Evolutionary conservation across 2,888 invertebrate genomes (phyloP).

Genomic region (Campoletis raptor): DNA sequence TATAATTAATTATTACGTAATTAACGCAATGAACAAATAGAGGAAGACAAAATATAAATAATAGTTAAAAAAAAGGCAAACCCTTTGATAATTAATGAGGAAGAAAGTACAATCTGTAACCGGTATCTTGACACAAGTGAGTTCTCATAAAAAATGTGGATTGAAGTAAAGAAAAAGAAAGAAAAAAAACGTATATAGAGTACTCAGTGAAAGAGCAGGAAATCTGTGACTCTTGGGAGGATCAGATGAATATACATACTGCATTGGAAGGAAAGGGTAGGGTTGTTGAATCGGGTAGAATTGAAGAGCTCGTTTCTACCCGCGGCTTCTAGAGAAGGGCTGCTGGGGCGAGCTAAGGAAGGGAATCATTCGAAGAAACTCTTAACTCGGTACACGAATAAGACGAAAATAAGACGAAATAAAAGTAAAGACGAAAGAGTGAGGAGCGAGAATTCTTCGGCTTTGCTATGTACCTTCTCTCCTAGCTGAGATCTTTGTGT

Average conservation of each 20-base stretch:
- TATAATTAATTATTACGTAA: background rate
- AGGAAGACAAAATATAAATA: background rate
- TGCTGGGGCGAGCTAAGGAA: constrained; percentile 19
- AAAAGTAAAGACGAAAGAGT: constrained; percentile 18
- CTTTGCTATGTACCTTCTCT: constrained; percentile 26
- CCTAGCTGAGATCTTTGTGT: constrained; percentile 36
- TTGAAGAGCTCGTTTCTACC: constrained; percentile 36
- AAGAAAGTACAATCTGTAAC: background rate
- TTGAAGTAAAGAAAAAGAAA: background rate
- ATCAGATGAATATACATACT: constrained; percentile 13
- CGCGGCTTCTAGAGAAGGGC: constrained; percentile 9
- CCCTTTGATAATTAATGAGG: background rate
- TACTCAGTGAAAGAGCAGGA: constrained; percentile 3
- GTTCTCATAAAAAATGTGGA: constrained; percentile 15
- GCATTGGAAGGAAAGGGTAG: constrained; percentile 9
- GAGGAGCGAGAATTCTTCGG: constrained; percentile 27
- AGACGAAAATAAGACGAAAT: constrained; percentile 40
- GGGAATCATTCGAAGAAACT: constrained; percentile 52
- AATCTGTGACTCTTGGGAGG: constrained; percentile 13
- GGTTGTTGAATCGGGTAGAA: constrained; percentile 16
- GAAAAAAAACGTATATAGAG: background rate
- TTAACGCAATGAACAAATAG: background rate
- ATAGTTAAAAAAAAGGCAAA: background rate
- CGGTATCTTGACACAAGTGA: constrained; percentile 9
- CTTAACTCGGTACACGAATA: constrained; percentile 42